A percentile compares a stretch with the other conserved stretches of the same genome.
Evolutionary conservation across 37 sponge, comb jelly and placozoan genomes (phyloP).

Genomic region (Halichondria panicea): DNA sequence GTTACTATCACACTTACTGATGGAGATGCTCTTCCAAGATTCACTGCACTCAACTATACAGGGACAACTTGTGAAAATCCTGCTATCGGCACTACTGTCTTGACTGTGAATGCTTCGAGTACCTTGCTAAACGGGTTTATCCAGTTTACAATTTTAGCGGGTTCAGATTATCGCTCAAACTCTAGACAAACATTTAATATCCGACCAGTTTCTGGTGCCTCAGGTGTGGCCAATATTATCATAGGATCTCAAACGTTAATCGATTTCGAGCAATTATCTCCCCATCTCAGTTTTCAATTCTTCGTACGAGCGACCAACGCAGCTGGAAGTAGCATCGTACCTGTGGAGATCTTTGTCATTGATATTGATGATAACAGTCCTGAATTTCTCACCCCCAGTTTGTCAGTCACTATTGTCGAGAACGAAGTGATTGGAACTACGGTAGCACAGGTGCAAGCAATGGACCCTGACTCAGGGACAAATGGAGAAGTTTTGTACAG

Average conservation of each 20-base stretch:
- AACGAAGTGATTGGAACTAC: slow-evolving; percentile 11
- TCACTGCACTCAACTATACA: slow-evolving; percentile 34
- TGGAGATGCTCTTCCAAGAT: slow-evolving; percentile 23
- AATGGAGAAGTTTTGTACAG: slow-evolving; percentile 38
- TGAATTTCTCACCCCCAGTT: not conserved
- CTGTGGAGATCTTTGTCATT: slow-evolving; percentile 28
- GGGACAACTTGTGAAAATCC: slow-evolving; percentile 34
- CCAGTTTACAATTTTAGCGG: slow-evolving; percentile 17
- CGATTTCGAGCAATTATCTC: slow-evolving; percentile 45
- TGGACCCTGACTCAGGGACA: slow-evolving; percentile 38
- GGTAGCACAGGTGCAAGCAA: slow-evolving; percentile 38
- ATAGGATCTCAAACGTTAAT: slow-evolving; percentile 1
- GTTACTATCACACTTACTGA: slow-evolving; percentile 21
- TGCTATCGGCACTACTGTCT: slow-evolving; percentile 3
- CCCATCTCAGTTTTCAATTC: slow-evolving; percentile 19
- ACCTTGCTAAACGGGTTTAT: not conserved
- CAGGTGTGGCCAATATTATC: not conserved
- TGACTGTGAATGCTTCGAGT: slow-evolving; percentile 26
- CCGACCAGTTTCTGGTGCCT: not conserved
- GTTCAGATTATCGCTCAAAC: slow-evolving; percentile 49
- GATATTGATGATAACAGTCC: slow-evolving; percentile 54
- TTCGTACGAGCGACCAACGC: slow-evolving; percentile 22
- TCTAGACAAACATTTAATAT: slow-evolving; percentile 26
- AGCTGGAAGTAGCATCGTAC: slow-evolving; percentile 19
- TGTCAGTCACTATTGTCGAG: slow-evolving; percentile 19